These are phyloP conservation scores for Quadroppia sp. DNA, from an alignment of 2,888 invertebrate genomes.

Conservation along the genomic window DNA sequence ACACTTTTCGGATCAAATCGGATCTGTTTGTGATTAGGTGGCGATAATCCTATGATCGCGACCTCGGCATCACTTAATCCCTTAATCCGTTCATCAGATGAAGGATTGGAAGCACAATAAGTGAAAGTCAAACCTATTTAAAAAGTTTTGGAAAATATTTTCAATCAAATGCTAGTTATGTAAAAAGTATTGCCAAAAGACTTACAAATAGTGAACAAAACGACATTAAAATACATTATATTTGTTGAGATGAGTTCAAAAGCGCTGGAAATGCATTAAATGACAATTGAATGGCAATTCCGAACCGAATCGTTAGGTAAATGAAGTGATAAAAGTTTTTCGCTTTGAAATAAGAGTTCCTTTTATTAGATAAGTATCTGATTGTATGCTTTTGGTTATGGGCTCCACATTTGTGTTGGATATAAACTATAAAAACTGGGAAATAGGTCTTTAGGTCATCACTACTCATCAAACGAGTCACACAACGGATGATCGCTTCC, in stretches of 20 bases:
- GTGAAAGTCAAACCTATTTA: constrained; percentile 25
- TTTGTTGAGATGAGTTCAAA: neutral
- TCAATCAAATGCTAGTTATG: too few relatives aligned
- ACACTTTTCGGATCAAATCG: neutral
- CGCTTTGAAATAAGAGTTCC: neutral
- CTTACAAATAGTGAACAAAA: constrained; percentile 11
- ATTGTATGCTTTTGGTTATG: neutral
- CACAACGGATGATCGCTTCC: constrained; percentile 20
- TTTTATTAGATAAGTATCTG: constrained; percentile 29
- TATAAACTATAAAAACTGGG: neutral
- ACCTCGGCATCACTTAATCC: constrained; percentile 26
- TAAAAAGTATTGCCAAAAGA: neutral
- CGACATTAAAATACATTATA: constrained; percentile 11
- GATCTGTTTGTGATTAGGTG: neutral
- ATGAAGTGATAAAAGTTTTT: constrained; percentile 32
- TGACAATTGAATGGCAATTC: neutral
- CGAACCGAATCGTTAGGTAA: constrained; percentile 3
- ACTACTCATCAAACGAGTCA: constrained; percentile 27
- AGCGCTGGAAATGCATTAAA: neutral
- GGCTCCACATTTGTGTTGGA: neutral
- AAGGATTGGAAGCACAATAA: neutral
- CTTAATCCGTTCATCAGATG: neutral
- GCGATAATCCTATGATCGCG: constrained; percentile 12
- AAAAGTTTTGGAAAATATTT: too few relatives aligned
- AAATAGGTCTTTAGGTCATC: constrained; percentile 39